phyloP scores from a whole-genome alignment of 2,888 invertebrate species.

The Omphaloscelis lunosa region DNA sequence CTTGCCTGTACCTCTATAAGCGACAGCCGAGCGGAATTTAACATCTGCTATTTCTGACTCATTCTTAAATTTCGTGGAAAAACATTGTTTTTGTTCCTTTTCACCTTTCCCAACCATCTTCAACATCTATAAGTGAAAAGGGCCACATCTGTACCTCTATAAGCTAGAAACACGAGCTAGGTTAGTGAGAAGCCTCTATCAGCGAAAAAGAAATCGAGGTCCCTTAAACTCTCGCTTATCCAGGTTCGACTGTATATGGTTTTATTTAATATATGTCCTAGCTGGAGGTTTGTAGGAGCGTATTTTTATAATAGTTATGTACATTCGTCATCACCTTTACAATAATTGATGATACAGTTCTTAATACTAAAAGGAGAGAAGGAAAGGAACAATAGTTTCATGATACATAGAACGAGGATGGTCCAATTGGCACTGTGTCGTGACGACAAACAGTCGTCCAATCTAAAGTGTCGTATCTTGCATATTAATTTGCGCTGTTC shows the following conservation, averaged over 20 bases:
- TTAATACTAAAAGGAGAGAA: slow-evolving; percentile 47
- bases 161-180: no score
- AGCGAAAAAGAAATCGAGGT: no score
- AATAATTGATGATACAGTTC: slow-evolving; percentile 21
- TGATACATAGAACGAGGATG: slow-evolving; percentile 36
- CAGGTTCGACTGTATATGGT: neutral
- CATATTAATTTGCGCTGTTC: neutral
- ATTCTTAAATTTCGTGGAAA: no score
- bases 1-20: no score
- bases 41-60: no score
- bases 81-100: no score
- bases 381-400: slow-evolving; percentile 61
- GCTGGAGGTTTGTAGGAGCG: neutral
- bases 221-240: no score
- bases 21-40: no score
- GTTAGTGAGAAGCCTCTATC: no score
- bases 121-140: no score
- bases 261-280: slow-evolving; percentile 8
- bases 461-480: neutral
- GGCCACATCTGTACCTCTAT: no score
- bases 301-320: slow-evolving; percentile 41
- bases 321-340: slow-evolving; percentile 25
- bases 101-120: no score
- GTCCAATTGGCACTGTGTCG: neutral
- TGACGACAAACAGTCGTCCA: neutral